Conservation (phyloP, 2,797 vertebrate species). For the Xerus rutilus region DNA sequence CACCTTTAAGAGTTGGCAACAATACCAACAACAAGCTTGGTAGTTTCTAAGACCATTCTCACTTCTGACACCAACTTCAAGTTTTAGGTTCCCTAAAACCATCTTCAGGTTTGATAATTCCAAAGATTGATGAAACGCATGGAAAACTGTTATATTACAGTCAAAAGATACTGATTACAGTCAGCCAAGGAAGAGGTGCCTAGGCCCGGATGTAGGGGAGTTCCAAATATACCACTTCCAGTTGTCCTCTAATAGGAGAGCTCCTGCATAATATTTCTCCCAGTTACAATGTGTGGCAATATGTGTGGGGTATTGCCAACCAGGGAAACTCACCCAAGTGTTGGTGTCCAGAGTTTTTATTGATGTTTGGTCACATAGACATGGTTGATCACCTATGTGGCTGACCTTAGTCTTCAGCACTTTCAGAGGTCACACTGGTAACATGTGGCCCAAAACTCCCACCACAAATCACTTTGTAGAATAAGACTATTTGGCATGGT, state of each 20-base stretch:
- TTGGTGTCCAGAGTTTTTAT: not conserved
- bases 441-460: not conserved
- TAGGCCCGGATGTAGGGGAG: not conserved
- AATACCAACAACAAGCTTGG: not conserved
- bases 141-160: not conserved
- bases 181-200: not conserved
- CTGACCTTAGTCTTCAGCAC: not conserved
- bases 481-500: not conserved
- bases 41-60: not conserved
- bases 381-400: not conserved
- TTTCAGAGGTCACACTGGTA: not conserved
- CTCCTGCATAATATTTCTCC: not conserved
- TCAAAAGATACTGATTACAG: not conserved
- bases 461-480: not conserved
- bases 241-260: not conserved
- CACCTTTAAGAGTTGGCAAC: conserved; percentile 15
- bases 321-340: not conserved
- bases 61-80: not conserved
- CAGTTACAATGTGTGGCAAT: not conserved
- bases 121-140: not conserved
- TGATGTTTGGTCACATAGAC: not conserved
- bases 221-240: not conserved
- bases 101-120: not conserved
- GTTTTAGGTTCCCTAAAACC: not conserved
- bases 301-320: not conserved